Conservation (phyloP, 2,113 vertebrate species). For the Tamias sibiricus region DNA sequence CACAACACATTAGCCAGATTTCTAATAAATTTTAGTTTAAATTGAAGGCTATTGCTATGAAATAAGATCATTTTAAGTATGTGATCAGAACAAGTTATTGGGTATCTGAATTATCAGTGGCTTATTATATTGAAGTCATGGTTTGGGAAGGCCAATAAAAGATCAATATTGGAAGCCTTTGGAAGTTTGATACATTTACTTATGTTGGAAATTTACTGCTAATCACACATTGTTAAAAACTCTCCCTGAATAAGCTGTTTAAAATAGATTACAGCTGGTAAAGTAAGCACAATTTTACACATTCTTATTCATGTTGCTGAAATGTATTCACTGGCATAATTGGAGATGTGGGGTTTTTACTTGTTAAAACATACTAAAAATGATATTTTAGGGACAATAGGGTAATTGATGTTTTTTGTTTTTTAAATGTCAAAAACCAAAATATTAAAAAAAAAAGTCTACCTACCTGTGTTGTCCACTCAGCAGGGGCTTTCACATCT, state of each 20-base stretch:
- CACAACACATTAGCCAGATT: neutral
- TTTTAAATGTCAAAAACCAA: neutral
- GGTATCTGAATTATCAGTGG: constrained; percentile 3
- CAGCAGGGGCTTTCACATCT: neutral
- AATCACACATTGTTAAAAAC: constrained; percentile 48
- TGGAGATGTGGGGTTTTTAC: neutral
- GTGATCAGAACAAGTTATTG: constrained; percentile 11
- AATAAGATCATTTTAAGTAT: neutral
- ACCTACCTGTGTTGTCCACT: neutral
- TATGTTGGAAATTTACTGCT: constrained; percentile 58
- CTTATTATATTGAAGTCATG: constrained; percentile 47
- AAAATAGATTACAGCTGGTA: constrained; percentile 28
- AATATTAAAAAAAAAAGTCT: neutral
- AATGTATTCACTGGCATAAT: neutral
- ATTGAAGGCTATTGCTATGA: neutral
- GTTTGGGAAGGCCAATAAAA: constrained; percentile 69
- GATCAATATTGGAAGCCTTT: constrained; percentile 66
- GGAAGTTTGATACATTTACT: constrained; percentile 69
- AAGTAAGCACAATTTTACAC: neutral
- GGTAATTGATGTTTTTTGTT: neutral
- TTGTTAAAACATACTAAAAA: neutral
- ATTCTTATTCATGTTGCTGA: neutral
- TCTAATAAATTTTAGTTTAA: constrained; percentile 52
- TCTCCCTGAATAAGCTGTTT: constrained; percentile 56
- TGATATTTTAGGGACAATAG: neutral